Percentiles rank a stretch among this genome's conserved stretches.
phyloP scores from a whole-genome alignment of 2,888 invertebrate genomes.

The Helicoverpa assulta region DNA sequence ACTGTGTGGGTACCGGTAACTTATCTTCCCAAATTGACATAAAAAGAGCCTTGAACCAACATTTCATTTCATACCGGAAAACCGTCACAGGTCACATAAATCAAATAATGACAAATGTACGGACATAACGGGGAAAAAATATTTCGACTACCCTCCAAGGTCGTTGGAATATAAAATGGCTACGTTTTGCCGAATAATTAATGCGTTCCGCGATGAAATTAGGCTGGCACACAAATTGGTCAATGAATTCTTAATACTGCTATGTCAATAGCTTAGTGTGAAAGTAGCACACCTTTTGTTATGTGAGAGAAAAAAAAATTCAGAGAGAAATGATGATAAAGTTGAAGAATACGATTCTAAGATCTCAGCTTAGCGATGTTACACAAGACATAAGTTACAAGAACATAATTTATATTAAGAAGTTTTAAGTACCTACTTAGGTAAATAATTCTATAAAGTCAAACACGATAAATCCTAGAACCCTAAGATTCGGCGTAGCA shows the following conservation, averaged over 20 bases:
- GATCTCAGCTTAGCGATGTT: too few relatives aligned
- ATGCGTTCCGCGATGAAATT: constrained; percentile 10
- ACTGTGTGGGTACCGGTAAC: not conserved
- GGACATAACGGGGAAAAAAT: not conserved
- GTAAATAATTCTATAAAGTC: too few relatives aligned
- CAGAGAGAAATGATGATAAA: too few relatives aligned
- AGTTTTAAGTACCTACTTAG: too few relatives aligned
- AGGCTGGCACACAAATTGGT: constrained; percentile 13
- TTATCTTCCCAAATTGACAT: not conserved
- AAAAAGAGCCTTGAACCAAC: not conserved
- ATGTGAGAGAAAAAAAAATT: not conserved
- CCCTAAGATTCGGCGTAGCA: not conserved
- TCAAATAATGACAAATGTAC: constrained; percentile 23
- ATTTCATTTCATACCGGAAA: constrained; percentile 3
- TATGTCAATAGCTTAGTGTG: not conserved
- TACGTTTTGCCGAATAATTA: constrained; percentile 13
- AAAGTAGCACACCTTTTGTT: not conserved
- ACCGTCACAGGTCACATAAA: constrained; percentile 3
- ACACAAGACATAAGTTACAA: too few relatives aligned
- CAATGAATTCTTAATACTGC: not conserved
- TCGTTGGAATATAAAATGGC: constrained; percentile 24
- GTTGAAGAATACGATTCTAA: too few relatives aligned
- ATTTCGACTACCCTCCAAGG: not conserved
- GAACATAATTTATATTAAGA: too few relatives aligned
- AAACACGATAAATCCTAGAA: too few relatives aligned